These are phyloP conservation scores for Ploceus nigricollis DNA, from an alignment of 2,113 vertebrate species.

Conservation along the genomic window DNA sequence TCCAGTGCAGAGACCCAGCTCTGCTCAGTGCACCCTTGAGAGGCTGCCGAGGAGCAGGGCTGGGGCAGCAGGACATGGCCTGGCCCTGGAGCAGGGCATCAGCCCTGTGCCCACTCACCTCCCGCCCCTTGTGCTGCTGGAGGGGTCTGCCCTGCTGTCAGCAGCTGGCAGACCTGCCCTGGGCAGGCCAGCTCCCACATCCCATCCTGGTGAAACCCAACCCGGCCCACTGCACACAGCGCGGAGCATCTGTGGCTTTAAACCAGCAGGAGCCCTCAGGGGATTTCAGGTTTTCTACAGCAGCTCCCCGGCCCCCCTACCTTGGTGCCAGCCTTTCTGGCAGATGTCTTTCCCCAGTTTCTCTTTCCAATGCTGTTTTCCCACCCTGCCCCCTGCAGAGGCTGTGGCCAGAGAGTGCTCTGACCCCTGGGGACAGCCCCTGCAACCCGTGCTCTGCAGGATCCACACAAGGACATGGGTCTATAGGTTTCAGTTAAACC, in stretches of 20 bases:
- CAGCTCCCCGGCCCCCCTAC: background rate
- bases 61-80: background rate
- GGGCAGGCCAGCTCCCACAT: background rate
- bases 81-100: background rate
- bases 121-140: background rate
- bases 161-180: background rate
- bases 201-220: background rate
- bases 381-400: background rate
- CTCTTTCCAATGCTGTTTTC: background rate
- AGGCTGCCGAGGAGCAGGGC: background rate
- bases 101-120: background rate
- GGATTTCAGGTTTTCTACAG: background rate
- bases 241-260: rapidly evolving
- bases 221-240: rapidly evolving
- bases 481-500: background rate
- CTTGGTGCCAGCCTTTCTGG: background rate
- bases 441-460: rapidly evolving
- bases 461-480: rapidly evolving
- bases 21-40: background rate
- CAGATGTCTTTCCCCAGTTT: background rate
- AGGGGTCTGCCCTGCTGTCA: background rate
- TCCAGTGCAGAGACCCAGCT: background rate
- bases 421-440: background rate
- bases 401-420: background rate
- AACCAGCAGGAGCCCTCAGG: background rate